A percentile compares a stretch with the other conserved stretches of the same genome.
These are phyloP conservation scores for Zoroaster sp. DNA, from an alignment of 53 echinoderm and acorn worm species.

Conservation along the genomic window DNA sequence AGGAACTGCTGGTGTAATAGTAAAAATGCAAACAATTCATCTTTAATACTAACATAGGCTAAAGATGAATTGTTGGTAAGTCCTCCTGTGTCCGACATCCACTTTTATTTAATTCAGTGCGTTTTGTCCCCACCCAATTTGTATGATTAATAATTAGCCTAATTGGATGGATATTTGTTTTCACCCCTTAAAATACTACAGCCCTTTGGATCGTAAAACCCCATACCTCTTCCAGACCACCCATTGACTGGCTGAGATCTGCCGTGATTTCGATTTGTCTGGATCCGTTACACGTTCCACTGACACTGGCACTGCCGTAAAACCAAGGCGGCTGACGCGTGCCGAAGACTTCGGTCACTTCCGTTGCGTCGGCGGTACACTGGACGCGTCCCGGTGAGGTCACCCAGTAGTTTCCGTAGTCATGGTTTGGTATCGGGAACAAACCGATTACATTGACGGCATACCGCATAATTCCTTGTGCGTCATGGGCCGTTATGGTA, in stretches of 20 bases:
- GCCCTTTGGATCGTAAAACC: not conserved
- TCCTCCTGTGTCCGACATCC: not conserved
- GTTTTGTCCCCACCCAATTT: no score
- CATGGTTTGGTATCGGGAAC: constrained; percentile 71
- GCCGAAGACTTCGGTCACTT: not conserved
- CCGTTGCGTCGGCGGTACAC: constrained; percentile 22
- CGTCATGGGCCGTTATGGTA: constrained; percentile 54
- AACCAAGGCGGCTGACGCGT: constrained; percentile 76
- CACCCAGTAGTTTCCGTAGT: constrained; percentile 70
- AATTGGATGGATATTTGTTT: not conserved
- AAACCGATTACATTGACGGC: constrained; percentile 75
- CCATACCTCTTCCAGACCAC: constrained; percentile 63
- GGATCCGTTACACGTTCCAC: not conserved
- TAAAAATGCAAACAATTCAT: not conserved
- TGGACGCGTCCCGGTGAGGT: constrained; percentile 35
- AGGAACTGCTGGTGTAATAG: not conserved
- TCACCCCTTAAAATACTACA: not conserved
- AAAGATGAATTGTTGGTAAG: no score
- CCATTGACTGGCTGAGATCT: constrained; percentile 16
- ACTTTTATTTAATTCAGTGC: no score
- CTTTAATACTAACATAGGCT: not conserved
- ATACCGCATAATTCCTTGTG: constrained; percentile 49
- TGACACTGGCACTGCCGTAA: constrained; percentile 62
- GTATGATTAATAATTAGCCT: not conserved
- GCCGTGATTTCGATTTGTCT: constrained; percentile 33